phyloP scores from a whole-genome alignment of 2,888 invertebrate genomes.

The Chironomus tentans region DNA sequence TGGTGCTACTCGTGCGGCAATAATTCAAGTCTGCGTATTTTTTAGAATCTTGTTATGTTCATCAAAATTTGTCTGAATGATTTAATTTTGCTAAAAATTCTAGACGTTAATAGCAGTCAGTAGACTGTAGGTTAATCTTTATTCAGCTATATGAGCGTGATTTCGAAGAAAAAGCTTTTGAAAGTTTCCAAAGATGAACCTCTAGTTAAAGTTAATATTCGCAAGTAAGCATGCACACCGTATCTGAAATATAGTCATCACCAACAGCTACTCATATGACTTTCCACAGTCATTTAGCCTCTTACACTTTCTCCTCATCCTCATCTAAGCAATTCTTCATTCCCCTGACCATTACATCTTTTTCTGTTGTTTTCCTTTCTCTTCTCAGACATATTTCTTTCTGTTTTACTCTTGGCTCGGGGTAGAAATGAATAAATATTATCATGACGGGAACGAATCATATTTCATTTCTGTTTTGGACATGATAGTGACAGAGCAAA shows the following conservation, averaged over 20 bases:
- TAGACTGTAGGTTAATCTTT: too few relatives aligned
- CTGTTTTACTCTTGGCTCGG: background rate
- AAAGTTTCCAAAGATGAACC: too few relatives aligned
- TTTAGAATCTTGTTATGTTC: too few relatives aligned
- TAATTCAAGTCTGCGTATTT: too few relatives aligned
- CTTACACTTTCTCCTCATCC: background rate
- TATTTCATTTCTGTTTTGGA: conserved; percentile 25
- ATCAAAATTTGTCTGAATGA: too few relatives aligned
- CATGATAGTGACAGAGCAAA: conserved; percentile 27
- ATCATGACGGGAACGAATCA: conserved; percentile 21
- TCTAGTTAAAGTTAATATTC: too few relatives aligned
- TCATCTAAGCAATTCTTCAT: background rate
- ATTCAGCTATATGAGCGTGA: too few relatives aligned
- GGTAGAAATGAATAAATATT: conserved; percentile 19
- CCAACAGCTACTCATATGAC: background rate
- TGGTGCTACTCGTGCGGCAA: too few relatives aligned
- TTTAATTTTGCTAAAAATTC: too few relatives aligned
- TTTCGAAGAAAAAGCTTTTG: too few relatives aligned
- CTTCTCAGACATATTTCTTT: background rate
- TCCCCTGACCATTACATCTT: background rate
- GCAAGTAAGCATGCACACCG: background rate
- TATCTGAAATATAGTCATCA: background rate
- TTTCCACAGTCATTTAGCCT: background rate
- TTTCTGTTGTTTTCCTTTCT: background rate
- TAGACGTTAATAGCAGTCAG: too few relatives aligned